Base-by-base conservation (phyloP, 2,888 invertebrate species). In the Dyspetes luteomarginatus region DNA sequence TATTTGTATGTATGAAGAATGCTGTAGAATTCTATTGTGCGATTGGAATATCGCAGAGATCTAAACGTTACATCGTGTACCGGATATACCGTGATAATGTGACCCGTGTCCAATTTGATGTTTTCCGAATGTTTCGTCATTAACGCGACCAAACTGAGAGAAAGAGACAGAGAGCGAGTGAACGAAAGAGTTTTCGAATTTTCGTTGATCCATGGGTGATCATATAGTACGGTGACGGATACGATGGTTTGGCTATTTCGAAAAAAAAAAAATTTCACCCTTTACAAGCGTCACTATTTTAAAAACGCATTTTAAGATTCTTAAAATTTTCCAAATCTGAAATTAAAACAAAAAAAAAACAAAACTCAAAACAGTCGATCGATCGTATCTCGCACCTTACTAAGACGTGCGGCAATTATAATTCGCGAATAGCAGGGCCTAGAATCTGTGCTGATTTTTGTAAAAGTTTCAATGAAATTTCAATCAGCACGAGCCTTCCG, bases 1-100 rank as follows among this genome's bases (percentile, higher is more conserved):
- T 83, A 83, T 77, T 83, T 78, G 81, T 83, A 82, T 83, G 83
- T 82, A 78, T 78, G 83, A 85, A 75, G 77, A 65, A 77, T 81
- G 74, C 82, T 83, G 80, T 81, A 75, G 79, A 48, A 76, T 60
- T 72, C 72, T 81, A 81, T 77, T 83, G 76, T 67, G 65, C 71
- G 72, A 77, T 68, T 78, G 60, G 55, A 41, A 55, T 84, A 84
- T 81, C 82, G 77, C 73, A 7, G 36, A 30, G 64, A 65, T 65
- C 19, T 36, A 17, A 41, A 12, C 19, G 36, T 41, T 19, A 36
- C 17, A 60, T 12, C 41, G 26, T 15, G 48, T 72, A 50, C 48
- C 12, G 60, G 15, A n/a, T n/a, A 26, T 56, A 71, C 43, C 75
- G 68, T 60, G 71, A 73, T 55, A 73, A 24, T 41, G 68, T 74